Percentiles rank a stretch among this genome's conserved stretches.
These are phyloP conservation scores for Troglohyphantes excavatus DNA, from an alignment of 2,888 invertebrate genomes.

Conservation along the genomic window DNA sequence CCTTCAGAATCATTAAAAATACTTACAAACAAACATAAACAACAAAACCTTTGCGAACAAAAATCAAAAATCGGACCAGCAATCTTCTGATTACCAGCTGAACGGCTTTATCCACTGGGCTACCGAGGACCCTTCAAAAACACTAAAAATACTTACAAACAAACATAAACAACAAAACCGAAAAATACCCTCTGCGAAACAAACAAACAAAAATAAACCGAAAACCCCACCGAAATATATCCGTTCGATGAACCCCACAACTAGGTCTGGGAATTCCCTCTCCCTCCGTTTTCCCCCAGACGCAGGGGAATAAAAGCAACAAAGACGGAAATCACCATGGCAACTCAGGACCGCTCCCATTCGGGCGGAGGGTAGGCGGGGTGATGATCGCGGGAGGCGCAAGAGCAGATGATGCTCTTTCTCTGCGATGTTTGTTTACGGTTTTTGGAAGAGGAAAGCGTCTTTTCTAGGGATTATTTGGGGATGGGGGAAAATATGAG, in stretches of 20 bases:
- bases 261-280: conserved; percentile 39
- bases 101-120: too few species aligned
- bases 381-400: not conserved
- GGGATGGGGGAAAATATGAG: not conserved
- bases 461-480: conserved; percentile 30
- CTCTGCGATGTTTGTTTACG: conserved; percentile 47
- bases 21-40: too few species aligned
- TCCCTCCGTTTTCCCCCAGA: conserved; percentile 38
- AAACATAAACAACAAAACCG: too few species aligned
- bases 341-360: conserved; percentile 41
- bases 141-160: too few species aligned
- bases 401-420: not conserved
- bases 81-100: too few species aligned
- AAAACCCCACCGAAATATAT: conserved; percentile 39
- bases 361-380: not conserved
- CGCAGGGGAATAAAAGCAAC: not conserved
- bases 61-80: too few species aligned
- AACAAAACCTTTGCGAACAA: too few species aligned
- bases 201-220: conserved; percentile 15
- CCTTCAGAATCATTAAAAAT: too few species aligned
- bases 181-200: not conserved
- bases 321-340: conserved; percentile 16
- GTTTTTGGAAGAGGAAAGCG: conserved; percentile 4
- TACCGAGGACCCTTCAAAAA: too few species aligned
- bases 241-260: conserved; percentile 62